Evolutionary conservation across 2,113 vertebrate species (phyloP), one percentile per base, ranked within the genome.

Genomic region (Zapus hudsonius): DNA sequence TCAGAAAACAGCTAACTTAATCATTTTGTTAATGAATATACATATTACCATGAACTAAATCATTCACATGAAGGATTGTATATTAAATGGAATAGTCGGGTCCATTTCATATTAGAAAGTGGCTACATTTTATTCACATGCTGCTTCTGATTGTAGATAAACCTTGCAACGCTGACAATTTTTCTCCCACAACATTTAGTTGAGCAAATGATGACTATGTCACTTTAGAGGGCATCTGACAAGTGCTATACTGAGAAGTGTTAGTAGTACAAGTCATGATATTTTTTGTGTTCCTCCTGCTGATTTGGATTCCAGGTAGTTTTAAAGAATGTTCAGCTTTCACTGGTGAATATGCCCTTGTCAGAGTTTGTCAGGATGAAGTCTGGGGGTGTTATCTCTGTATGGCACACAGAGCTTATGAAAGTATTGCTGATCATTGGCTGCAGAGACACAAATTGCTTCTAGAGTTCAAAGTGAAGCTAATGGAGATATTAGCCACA

Each of bases 311-410:
- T 97, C 94, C 64, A 92, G 82, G 83, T 88, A 81, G 38, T 82
- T 97, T 38, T 97, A 82, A 96, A 96, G 61, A 47, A 91, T 44
- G 16, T 73, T 44, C 2, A 83, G 44, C 40, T 97, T 92, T 92
- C 78, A 29, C 52, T 91, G 36, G 80, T 83, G 97, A 97, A 97
- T 95, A 61, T 92, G 64, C 97, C 97, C 96, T 98, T 98, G 98
- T 98, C 97, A 97, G 87, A 95, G 75, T 94, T 95, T 98, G 84
- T 94, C 98, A 99, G 98, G 93, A 97, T 97, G 97, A 96, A 36
- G 55, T 4, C 11, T 93, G 96, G 95, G 79, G 94, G 97, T 96
- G 95, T 97, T 98, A 98, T 98, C 98, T 98, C 95, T 87, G 23
- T 96, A 91, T 97, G 79, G 90, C 90, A 63, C 63, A 90, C 96